Percentiles rank a stretch among this genome's conserved stretches.
Evolutionary conservation across 2,113 vertebrate species (phyloP).

Genomic region (Cephalopholis sonnerati): DNA sequence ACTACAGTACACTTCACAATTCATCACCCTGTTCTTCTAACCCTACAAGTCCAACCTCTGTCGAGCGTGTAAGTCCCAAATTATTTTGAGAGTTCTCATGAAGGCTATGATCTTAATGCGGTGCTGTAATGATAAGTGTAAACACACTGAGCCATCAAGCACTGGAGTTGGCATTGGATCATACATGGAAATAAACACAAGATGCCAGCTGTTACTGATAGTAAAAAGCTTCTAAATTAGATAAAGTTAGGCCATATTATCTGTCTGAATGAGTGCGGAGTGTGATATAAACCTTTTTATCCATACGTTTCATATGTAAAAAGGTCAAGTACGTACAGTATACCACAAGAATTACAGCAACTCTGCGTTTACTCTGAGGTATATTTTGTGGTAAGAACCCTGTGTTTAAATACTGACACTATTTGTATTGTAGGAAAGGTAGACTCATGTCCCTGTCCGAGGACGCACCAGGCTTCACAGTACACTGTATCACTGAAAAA

Average conservation of each 20-base stretch:
- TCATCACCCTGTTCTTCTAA: slow-evolving; percentile 72
- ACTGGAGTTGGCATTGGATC: slow-evolving; percentile 69
- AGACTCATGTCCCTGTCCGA: slow-evolving; percentile 71
- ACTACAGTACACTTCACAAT: slow-evolving; percentile 72
- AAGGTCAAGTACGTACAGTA: slow-evolving; percentile 83
- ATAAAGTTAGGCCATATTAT: slow-evolving; percentile 68
- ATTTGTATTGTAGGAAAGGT: slow-evolving; percentile 85
- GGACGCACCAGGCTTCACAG: slow-evolving; percentile 82
- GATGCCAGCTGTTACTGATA: slow-evolving; percentile 60
- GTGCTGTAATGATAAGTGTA: slow-evolving; percentile 33
- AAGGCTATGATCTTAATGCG: slow-evolving; percentile 54
- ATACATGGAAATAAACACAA: slow-evolving; percentile 64
- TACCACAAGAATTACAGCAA: slow-evolving; percentile 85
- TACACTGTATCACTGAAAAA: slow-evolving; percentile 79
- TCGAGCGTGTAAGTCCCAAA: slow-evolving; percentile 52
- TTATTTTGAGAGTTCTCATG: slow-evolving; percentile 49
- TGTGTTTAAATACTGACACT: slow-evolving; percentile 85
- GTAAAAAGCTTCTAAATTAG: slow-evolving; percentile 71
- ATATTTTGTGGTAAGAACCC: slow-evolving; percentile 87
- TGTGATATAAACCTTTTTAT: slow-evolving; percentile 77
- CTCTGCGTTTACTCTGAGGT: slow-evolving; percentile 87
- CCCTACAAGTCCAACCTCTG: slow-evolving; percentile 58
- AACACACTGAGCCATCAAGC: slow-evolving; percentile 43
- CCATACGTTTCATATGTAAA: slow-evolving; percentile 75
- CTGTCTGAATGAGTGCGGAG: slow-evolving; percentile 67